Conservation (phyloP, 2,113 vertebrate genomes). For the Lophochroa leadbeateri region DNA sequence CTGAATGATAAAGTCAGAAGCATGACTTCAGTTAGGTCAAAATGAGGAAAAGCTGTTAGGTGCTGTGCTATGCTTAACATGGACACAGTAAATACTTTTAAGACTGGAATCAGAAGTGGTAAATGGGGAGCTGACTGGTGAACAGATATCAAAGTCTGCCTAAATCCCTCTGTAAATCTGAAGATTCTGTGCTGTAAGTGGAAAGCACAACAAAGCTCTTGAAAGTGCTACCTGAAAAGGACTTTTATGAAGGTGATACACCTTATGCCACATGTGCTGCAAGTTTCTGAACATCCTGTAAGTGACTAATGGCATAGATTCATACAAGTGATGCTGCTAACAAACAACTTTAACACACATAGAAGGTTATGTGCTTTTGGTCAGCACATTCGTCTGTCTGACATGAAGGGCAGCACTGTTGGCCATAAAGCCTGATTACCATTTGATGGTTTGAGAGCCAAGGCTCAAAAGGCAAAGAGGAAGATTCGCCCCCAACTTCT, state of each 20-base stretch:
- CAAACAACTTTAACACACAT: neutral
- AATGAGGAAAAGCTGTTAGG: neutral
- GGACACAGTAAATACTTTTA: neutral
- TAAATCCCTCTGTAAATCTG: neutral
- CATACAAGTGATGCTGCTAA: neutral
- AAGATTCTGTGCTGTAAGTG: neutral
- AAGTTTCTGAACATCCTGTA: neutral
- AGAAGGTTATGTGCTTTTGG: neutral
- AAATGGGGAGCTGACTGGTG: neutral
- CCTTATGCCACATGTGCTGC: fast-evolving
- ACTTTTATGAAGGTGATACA: neutral
- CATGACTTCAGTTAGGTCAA: neutral
- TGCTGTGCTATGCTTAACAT: neutral
- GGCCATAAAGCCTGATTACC: neutral
- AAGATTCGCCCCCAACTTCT: neutral
- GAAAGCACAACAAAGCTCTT: neutral
- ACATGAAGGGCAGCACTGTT: neutral
- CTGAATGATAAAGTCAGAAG: neutral
- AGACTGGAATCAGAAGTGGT: neutral
- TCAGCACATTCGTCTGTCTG: fast-evolving
- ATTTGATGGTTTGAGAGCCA: neutral
- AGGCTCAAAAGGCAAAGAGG: neutral
- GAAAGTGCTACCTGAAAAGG: neutral
- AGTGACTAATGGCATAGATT: neutral
- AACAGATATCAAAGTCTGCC: neutral